Base-by-base conservation (phyloP, 2,888 invertebrate genomes). In the Beris morrisii region DNA sequence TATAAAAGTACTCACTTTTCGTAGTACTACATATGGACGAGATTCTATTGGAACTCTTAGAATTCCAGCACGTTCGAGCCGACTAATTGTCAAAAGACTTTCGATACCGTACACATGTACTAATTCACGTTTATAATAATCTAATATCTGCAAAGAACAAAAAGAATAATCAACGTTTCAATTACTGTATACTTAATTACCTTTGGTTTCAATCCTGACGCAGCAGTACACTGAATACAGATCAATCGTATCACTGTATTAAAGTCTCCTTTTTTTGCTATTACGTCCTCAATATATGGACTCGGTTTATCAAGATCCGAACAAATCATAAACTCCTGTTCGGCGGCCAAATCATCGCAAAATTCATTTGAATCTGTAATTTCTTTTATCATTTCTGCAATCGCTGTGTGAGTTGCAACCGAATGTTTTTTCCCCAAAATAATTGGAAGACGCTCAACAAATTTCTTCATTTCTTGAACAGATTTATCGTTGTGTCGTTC, bases 381-480 rank as follows among this genome's bases (percentile, higher is more conserved):
- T 82, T 95, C 93, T 79, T 96, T 95, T 38, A 98, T 90, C 76
- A 95, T 87, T 79, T 96, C 95, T 0, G 96, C 97, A 72, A 98
- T 93, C 44, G 95, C 91, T 5, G 94, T 96, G 76, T 97, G 96
- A 79, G 85, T 82, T 43, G 91, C 89, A n/a, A 95, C 82, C 1
- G 93, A 93, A 75, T 91, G 89, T 75, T 95, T 95, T 71, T 91
- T 89, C 22, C 89, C 90, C 75, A 96, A 82, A 82, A 97, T 87
- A 73, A 91, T 90, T 0, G 96, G 96, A 70, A 97, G 82, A 61
- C 91, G 88, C 44, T 93, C 89, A 3, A 97, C 97, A 79, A 96
- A 95, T 75, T 92, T 88, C 77, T 95, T 95, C 82, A 97, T 93
- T 81, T 97, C 95, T 74, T 93, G 92, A n/a, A 98, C 91, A 0